phyloP scores from a whole-genome alignment of 2,797 vertebrate species.

The Antrozous pallidus region DNA sequence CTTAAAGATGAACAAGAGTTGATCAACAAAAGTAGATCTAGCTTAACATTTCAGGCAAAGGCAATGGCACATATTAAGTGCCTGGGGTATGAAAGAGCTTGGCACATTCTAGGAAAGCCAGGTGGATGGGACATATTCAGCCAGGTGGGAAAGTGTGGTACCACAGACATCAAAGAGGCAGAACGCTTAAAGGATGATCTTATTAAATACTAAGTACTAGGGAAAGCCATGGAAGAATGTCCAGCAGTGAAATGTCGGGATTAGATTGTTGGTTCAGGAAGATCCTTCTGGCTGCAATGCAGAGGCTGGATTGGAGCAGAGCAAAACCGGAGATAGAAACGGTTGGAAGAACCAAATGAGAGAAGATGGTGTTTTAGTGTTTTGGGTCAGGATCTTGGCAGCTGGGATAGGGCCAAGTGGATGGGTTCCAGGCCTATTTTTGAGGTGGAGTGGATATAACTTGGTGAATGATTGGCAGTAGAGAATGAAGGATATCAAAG shows the following conservation, averaged over 20 bases:
- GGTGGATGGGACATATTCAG: neutral
- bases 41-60: neutral
- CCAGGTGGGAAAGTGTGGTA: neutral
- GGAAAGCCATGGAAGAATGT: neutral
- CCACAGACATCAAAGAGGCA: neutral
- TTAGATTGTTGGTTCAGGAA: neutral
- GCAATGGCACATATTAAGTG: neutral
- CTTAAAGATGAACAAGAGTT: neutral
- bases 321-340: conserved; percentile 20
- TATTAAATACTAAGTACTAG: neutral
- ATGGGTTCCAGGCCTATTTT: conserved; percentile 34
- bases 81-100: neutral
- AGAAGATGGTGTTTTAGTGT: neutral
- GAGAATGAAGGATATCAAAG: neutral
- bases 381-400: conserved; percentile 7
- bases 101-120: neutral
- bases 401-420: neutral
- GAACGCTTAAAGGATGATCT: neutral
- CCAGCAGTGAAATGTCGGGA: neutral
- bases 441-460: neutral
- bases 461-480: conserved; percentile 29
- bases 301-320: neutral
- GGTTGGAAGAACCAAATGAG: neutral
- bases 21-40: neutral
- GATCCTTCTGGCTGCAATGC: neutral